phyloP scores from a whole-genome alignment of 2,797 vertebrate species.

The Megalops cyprinoides region DNA sequence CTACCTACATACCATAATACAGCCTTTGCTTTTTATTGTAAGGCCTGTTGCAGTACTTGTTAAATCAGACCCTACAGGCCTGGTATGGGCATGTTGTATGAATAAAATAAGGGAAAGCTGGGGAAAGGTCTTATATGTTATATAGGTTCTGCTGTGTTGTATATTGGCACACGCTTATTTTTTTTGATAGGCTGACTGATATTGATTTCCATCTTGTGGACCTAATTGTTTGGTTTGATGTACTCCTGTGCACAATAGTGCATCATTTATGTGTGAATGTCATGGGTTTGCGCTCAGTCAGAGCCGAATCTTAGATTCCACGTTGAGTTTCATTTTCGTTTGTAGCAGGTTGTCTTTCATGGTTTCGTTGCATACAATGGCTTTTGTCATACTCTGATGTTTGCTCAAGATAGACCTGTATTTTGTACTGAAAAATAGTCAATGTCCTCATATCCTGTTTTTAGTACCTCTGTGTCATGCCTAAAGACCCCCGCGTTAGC shows the following conservation, averaged over 20 bases:
- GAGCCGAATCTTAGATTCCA: background rate
- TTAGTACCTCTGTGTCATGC: background rate
- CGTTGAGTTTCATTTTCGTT: background rate
- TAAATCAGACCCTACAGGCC: background rate
- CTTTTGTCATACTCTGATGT: background rate
- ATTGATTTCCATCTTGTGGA: background rate
- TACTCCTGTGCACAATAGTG: background rate
- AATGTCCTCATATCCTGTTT: background rate
- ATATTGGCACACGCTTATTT: background rate
- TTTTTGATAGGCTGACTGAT: background rate
- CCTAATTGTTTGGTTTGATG: slow-evolving; percentile 1
- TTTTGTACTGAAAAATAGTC: too few relatives aligned
- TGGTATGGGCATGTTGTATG: background rate
- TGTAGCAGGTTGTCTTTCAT: too few relatives aligned
- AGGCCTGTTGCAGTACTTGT: background rate
- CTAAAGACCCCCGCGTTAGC: slow-evolving; percentile 7
- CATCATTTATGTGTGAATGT: background rate
- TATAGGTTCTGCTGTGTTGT: background rate
- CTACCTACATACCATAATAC: slow-evolving; percentile 2
- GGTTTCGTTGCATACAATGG: too few relatives aligned
- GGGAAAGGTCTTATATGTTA: background rate
- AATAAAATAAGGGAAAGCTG: background rate
- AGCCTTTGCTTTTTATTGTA: background rate
- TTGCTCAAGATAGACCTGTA: background rate
- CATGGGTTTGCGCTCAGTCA: background rate